Base-by-base conservation (phyloP, 2,888 invertebrate genomes). In the Chrysolina americana region DNA sequence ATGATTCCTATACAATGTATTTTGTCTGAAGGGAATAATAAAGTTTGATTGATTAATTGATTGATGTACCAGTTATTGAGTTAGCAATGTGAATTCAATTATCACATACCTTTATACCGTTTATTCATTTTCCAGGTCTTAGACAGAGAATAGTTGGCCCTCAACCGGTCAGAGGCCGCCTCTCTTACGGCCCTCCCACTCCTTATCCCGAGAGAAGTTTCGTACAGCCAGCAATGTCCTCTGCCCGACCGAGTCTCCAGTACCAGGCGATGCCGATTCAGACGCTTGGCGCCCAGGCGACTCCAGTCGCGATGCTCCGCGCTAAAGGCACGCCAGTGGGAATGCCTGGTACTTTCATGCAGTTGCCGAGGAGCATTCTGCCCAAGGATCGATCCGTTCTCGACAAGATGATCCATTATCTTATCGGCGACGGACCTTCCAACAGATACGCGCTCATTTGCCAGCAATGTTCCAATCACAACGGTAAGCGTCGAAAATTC, bases 401-500 rank as follows among this genome's bases (percentile, higher is more conserved):
- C 77, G 98, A 98, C 88, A 94, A 95, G 85, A 90, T 99, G 83
- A 94, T 99, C 17, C 99, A 99, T 87, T 97, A 95, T 86, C 89
- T 99, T 76, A 93, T 99, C 56, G 98, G 98, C 56, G 99, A 99
- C 87, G 99, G 98, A 0, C 98, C 98, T 28, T 93, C 93, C 76
- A 96, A 97, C 88, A 93, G 98, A 82, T 99, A 95, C 89, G 99
- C 99, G 21, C 92, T 99, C 78, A 97, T 99, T 84, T 99, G 99
- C 87, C 91, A 91, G 50, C 92, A 94, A 79, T 99, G 99, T 87
- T 92, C 91, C 80, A 93, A 94, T 17, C 99, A 99, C 87, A 99
- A 99, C 88, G 99, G 99, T 91, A 89, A 87, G 87, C 13, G 5
- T 28, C n/a, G n/a, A n/a, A n/a, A n/a, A n/a, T n/a, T n/a, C n/a